phyloP scores from a whole-genome alignment of 2,888 invertebrate genomes.

The Ochlodes sylvanus region DNA sequence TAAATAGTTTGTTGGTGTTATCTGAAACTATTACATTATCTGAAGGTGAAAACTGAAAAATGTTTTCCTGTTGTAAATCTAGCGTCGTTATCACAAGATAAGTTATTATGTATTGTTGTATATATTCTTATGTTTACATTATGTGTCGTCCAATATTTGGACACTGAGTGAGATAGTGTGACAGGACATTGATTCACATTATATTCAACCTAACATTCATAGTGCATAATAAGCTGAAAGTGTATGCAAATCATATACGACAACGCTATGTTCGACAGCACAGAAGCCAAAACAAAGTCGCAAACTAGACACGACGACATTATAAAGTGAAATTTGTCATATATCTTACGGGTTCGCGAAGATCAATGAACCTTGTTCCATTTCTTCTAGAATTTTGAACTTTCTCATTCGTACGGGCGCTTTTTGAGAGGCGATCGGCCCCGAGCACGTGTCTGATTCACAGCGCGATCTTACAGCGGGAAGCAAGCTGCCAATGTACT shows the following conservation, averaged over 20 bases:
- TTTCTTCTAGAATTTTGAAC: slow-evolving; percentile 53
- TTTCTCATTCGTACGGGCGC: slow-evolving; percentile 53
- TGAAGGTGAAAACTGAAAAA: slow-evolving; percentile 10
- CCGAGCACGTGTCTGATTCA: slow-evolving; percentile 69
- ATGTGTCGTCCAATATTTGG: not conserved
- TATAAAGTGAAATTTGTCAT: slow-evolving; percentile 51
- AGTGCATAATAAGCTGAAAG: slow-evolving; percentile 19
- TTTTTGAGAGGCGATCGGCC: slow-evolving; percentile 52
- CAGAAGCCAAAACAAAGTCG: slow-evolving; percentile 52
- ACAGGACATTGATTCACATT: not conserved
- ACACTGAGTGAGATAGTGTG: slow-evolving; percentile 37
- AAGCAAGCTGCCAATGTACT: slow-evolving; percentile 75
- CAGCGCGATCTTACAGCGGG: slow-evolving; percentile 60
- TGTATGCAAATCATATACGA: slow-evolving; percentile 21
- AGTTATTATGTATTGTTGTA: slow-evolving; percentile 11
- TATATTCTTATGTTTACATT: slow-evolving; percentile 44
- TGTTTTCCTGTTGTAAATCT: slow-evolving; percentile 9
- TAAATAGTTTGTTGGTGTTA: slow-evolving; percentile 20
- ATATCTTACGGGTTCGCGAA: slow-evolving; percentile 75
- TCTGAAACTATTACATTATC: slow-evolving; percentile 20
- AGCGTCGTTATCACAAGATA: not conserved
- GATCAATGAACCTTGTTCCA: slow-evolving; percentile 69
- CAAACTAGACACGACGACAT: slow-evolving; percentile 57
- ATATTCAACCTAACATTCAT: not conserved
- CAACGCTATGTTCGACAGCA: slow-evolving; percentile 46